A percentile compares a stretch with the other conserved stretches of the same genome.
These are phyloP conservation scores for western clawed frog (Xenopus tropicalis) DNA, from an alignment of 2,113 vertebrate species.

Conservation along the genomic window UCB_Xtro_10.0 CM004449.2:61808001-61808500, in stretches of 20 bases:
- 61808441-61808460: too few species aligned
- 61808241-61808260: background rate
- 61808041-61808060: slow-evolving; percentile 30
- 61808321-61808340: slow-evolving; percentile 39
- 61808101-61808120: background rate
- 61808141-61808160: slow-evolving; percentile 23
- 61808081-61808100: background rate
- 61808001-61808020: background rate
- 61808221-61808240: slow-evolving; percentile 15
- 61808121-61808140: slow-evolving; percentile 3
- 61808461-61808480: too few species aligned
- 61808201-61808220: slow-evolving; percentile 38
- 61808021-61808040: slow-evolving; percentile 17
- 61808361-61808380: background rate
- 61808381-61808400: background rate
- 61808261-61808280: background rate
- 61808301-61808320: slow-evolving; percentile 28
- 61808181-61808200: slow-evolving; percentile 33
- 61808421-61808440: background rate
- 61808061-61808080: slow-evolving; percentile 4
- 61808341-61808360: slow-evolving; percentile 13
- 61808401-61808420: background rate
- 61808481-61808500: too few species aligned
- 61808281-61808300: slow-evolving; percentile 19
- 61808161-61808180: slow-evolving; percentile 15